Percentiles rank a stretch among this genome's conserved stretches.
phyloP scores from a whole-genome alignment of 2,113 vertebrate species.

The Vulpes lagopus region DNA sequence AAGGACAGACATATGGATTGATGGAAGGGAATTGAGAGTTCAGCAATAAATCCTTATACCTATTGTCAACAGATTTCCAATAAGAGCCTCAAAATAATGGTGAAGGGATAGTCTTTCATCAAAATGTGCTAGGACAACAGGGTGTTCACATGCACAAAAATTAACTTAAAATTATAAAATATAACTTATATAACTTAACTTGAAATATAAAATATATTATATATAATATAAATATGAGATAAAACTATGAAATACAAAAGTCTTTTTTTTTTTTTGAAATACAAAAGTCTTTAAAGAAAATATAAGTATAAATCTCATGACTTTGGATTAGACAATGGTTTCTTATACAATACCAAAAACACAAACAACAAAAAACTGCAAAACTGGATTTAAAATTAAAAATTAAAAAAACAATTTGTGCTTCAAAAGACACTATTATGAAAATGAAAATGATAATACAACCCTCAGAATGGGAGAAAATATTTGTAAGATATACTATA shows the following conservation, averaged over 20 bases:
- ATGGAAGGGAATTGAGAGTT: background rate
- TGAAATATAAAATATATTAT: no score
- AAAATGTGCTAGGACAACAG: background rate
- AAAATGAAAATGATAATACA: constrained; percentile 5
- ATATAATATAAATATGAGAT: background rate
- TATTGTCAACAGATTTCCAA: background rate
- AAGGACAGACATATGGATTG: background rate
- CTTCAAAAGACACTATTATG: background rate
- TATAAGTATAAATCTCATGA: background rate
- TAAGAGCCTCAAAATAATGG: background rate
- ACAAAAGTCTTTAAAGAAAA: background rate
- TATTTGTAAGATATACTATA: background rate
- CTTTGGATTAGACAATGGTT: background rate
- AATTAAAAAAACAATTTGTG: background rate
- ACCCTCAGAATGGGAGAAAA: background rate
- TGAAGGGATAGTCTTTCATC: background rate
- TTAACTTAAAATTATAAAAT: constrained; percentile 12
- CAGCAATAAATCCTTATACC: background rate
- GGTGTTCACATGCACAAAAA: background rate
- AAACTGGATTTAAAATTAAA: background rate
- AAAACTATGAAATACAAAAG: background rate
- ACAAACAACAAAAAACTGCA: background rate
- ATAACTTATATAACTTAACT: no score
- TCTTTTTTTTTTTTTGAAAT: background rate
- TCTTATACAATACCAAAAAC: background rate